A percentile compares a stretch with the other conserved stretches of the same genome.
These are phyloP conservation scores for Trinorchestia longiramus DNA, from an alignment of 1,140 invertebrate species.

Conservation along the genomic window DNA sequence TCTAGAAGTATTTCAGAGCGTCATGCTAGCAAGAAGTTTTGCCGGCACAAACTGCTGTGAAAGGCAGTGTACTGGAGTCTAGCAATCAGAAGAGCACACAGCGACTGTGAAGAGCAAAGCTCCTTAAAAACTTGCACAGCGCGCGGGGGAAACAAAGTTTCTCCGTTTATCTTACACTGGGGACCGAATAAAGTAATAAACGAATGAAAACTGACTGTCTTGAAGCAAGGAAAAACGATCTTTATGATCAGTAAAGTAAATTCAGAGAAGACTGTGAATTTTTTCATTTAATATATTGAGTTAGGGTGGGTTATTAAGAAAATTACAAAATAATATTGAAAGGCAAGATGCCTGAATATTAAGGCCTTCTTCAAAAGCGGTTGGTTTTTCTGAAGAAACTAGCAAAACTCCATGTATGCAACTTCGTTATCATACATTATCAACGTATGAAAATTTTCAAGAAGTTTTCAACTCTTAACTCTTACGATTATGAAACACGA, in stretches of 20 bases:
- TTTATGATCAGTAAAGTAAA: not conserved
- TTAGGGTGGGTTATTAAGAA: not conserved
- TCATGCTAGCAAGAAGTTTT: slow-evolving; percentile 24
- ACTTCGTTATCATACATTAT: too few species aligned
- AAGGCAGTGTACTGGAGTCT: not conserved
- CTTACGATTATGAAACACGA: too few species aligned
- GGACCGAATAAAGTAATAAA: slow-evolving; percentile 36
- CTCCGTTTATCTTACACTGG: not conserved
- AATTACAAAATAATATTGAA: not conserved
- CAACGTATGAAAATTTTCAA: too few species aligned
- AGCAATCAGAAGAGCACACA: slow-evolving; percentile 43
- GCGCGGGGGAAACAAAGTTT: slow-evolving; percentile 30
- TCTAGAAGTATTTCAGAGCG: slow-evolving; percentile 27
- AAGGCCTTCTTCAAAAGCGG: not conserved
- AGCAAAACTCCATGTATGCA: not conserved
- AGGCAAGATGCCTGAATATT: not conserved
- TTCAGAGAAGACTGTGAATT: not conserved
- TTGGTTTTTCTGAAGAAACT: not conserved
- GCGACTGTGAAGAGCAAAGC: slow-evolving; percentile 12
- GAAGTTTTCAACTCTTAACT: too few species aligned
- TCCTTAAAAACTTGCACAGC: slow-evolving; percentile 31
- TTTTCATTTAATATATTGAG: not conserved
- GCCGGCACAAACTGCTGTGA: not conserved
- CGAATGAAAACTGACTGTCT: not conserved
- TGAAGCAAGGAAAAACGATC: slow-evolving; percentile 8